Evolutionary conservation across 2,113 vertebrate genomes (phyloP).

Genomic region (Eidolon helvum): DNA sequence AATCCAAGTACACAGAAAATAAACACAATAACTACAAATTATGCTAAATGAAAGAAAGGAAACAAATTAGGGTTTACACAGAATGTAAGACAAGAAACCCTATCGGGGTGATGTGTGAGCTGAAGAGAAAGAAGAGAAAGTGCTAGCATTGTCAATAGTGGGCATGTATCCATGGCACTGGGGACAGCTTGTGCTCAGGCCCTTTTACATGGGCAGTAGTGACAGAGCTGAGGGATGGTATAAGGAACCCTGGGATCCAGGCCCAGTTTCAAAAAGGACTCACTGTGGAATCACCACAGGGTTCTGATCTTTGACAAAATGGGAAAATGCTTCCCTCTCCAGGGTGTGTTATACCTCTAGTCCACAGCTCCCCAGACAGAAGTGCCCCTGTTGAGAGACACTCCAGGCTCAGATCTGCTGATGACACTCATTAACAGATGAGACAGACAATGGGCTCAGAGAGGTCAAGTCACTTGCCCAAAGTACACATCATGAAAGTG

Average conservation of each 20-base stretch:
- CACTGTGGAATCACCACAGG: not conserved
- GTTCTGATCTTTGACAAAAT: not conserved
- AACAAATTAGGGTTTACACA: not conserved
- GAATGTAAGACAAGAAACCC: not conserved
- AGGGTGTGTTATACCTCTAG: not conserved
- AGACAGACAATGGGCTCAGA: conserved; percentile 16
- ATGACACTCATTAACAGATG: not conserved
- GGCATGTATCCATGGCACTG: not conserved
- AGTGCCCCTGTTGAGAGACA: not conserved
- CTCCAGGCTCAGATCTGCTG: not conserved
- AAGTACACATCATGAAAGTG: not conserved
- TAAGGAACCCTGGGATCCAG: not conserved
- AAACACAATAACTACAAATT: not conserved
- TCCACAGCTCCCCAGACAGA: not conserved
- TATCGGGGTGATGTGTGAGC: not conserved
- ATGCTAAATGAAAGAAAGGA: not conserved
- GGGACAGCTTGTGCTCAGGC: not conserved
- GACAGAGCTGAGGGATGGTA: not conserved
- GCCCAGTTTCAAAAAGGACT: not conserved
- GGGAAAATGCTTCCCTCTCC: not conserved
- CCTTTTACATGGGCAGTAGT: not conserved
- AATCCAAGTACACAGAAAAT: conserved; percentile 21
- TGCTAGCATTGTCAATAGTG: not conserved
- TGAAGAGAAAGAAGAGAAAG: not conserved
- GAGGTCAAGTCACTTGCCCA: not conserved